Conservation (phyloP, 2,113 vertebrate genomes). For the Atractosteus spatula region DNA sequence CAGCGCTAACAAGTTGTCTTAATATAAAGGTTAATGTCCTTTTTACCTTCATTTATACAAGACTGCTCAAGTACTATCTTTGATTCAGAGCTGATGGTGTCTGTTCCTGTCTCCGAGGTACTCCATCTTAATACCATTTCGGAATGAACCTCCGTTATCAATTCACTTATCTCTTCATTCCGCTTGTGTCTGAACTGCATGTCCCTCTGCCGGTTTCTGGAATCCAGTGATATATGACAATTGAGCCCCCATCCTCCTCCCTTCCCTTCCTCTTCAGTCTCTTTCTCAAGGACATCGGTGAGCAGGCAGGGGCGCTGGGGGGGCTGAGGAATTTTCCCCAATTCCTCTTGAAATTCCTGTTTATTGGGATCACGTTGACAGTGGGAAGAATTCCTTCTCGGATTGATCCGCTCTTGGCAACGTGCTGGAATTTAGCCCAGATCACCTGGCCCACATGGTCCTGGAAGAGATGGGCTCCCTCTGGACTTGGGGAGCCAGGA, state of each 20-base stretch:
- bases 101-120: neutral
- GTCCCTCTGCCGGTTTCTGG: neutral
- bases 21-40: neutral
- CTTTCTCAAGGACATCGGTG: neutral
- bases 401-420: too few species aligned
- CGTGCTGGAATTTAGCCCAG: too few species aligned
- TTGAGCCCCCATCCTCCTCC: neutral
- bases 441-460: too few species aligned
- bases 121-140: too few species aligned
- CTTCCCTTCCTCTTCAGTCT: neutral
- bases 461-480: too few species aligned
- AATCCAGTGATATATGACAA: neutral
- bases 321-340: too few species aligned
- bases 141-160: too few species aligned
- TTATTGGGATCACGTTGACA: too few species aligned
- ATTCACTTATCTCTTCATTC: too few species aligned
- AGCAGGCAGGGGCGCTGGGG: neutral
- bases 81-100: neutral
- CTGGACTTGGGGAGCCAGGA: too few species aligned
- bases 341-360: too few species aligned
- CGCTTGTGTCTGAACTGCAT: neutral
- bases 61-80: neutral
- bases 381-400: too few species aligned
- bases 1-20: neutral
- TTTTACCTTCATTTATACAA: conserved; percentile 1